Conservation (phyloP, 2,888 invertebrate species). For the Andrena trimmerana region DNA sequence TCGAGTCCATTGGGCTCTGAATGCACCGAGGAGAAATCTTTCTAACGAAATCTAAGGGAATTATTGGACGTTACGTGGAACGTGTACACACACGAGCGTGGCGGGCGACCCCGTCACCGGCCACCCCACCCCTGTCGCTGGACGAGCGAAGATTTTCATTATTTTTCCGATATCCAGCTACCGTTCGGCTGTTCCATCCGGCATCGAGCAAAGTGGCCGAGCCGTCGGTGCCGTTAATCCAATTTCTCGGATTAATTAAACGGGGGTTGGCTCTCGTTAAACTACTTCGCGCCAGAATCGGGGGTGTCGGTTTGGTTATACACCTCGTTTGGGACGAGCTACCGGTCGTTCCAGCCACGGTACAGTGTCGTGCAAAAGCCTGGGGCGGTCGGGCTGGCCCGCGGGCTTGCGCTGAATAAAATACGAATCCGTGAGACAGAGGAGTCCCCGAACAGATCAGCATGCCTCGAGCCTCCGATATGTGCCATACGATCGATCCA, state of each 20-base stretch:
- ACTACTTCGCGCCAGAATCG: constrained; percentile 65
- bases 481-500: too few relatives aligned
- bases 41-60: constrained; percentile 22
- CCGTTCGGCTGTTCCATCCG: constrained; percentile 22
- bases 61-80: background rate
- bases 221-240: constrained; percentile 70
- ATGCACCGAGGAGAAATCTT: constrained; percentile 20
- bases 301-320: constrained; percentile 64
- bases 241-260: constrained; percentile 77
- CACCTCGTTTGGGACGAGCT: constrained; percentile 65
- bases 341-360: constrained; percentile 42
- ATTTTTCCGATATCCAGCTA: constrained; percentile 72
- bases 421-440: background rate
- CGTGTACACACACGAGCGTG: background rate
- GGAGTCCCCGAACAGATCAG: too few relatives aligned
- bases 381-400: background rate
- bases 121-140: background rate
- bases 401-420: background rate
- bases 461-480: too few relatives aligned
- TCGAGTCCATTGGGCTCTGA: background rate
- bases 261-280: constrained; percentile 71
- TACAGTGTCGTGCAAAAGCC: constrained; percentile 8
- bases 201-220: constrained; percentile 60
- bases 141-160: constrained; percentile 72
- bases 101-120: background rate